These are phyloP conservation scores for Microtus montanus DNA, from an alignment of 2,113 vertebrate genomes.

Conservation along the genomic window DNA sequence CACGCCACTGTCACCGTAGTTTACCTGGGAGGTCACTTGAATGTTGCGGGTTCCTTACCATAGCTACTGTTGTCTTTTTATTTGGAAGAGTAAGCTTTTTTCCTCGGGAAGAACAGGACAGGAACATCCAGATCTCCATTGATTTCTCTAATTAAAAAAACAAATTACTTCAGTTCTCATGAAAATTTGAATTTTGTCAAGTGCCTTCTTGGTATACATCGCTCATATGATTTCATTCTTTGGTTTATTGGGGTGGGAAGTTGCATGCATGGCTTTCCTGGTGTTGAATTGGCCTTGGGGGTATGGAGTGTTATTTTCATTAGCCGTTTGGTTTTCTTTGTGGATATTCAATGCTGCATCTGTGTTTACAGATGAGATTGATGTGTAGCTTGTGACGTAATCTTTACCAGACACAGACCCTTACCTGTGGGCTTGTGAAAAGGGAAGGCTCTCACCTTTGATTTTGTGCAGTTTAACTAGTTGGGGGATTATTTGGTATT, in stretches of 20 bases:
- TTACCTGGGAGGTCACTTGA: background rate
- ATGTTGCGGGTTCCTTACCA: background rate
- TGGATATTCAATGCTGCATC: background rate
- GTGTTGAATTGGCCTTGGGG: background rate
- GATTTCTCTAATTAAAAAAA: background rate
- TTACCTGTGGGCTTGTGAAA: background rate
- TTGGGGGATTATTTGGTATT: background rate
- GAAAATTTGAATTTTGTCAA: slow-evolving; percentile 33
- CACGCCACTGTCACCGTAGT: too few species aligned
- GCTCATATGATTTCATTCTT: background rate
- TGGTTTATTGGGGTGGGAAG: background rate
- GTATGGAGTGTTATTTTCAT: background rate
- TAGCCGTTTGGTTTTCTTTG: background rate
- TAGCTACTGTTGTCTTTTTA: background rate
- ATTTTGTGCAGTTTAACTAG: background rate
- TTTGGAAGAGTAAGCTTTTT: background rate
- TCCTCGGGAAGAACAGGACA: background rate
- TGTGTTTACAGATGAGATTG: background rate
- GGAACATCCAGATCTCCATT: background rate
- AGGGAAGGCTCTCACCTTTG: background rate
- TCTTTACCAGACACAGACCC: background rate
- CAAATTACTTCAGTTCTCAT: slow-evolving; percentile 16
- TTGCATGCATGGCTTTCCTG: background rate
- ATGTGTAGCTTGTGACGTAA: background rate
- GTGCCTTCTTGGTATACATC: background rate